Evolutionary conservation across 2,888 invertebrate genomes (phyloP).

Genomic region (Orthosia incerta): DNA sequence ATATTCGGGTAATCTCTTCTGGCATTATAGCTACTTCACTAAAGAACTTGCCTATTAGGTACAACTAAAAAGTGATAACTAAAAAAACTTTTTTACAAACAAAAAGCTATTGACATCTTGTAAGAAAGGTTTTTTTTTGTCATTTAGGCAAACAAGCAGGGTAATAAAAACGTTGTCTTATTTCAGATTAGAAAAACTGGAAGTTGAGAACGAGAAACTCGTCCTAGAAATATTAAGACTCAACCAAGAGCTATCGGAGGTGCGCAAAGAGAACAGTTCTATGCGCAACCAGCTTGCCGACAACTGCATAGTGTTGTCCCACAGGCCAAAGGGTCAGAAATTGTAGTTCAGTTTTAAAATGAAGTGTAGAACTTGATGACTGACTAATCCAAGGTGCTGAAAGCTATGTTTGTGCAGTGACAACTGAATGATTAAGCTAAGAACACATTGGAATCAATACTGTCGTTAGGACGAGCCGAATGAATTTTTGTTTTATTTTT

Average conservation of each 20-base stretch:
- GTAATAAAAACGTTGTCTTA: neutral
- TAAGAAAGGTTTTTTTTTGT: too few relatives aligned
- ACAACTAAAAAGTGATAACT: too few relatives aligned
- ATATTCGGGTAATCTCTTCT: too few relatives aligned
- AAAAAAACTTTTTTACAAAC: too few relatives aligned
- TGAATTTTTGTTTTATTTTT: constrained; percentile 38
- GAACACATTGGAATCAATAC: constrained; percentile 60
- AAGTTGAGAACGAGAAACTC: constrained; percentile 93
- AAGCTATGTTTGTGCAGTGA: constrained; percentile 68
- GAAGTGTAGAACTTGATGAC: constrained; percentile 64
- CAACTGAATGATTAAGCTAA: constrained; percentile 51
- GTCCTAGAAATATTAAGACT: constrained; percentile 93
- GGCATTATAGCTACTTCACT: too few relatives aligned
- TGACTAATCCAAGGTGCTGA: constrained; percentile 74
- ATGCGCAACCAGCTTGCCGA: constrained; percentile 92
- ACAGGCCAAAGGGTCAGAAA: constrained; percentile 82
- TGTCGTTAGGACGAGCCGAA: constrained; percentile 33
- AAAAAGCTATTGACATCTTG: too few relatives aligned
- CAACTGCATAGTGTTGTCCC: constrained; percentile 90
- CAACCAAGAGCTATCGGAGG: constrained; percentile 93
- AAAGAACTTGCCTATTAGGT: too few relatives aligned
- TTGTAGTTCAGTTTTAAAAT: constrained; percentile 77
- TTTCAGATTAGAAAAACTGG: constrained; percentile 86
- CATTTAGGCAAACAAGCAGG: neutral
- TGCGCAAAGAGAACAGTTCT: constrained; percentile 94